Base-by-base conservation (phyloP, 53 echinoderm and acorn worm species). In the Temnopleurus reevesii region DNA sequence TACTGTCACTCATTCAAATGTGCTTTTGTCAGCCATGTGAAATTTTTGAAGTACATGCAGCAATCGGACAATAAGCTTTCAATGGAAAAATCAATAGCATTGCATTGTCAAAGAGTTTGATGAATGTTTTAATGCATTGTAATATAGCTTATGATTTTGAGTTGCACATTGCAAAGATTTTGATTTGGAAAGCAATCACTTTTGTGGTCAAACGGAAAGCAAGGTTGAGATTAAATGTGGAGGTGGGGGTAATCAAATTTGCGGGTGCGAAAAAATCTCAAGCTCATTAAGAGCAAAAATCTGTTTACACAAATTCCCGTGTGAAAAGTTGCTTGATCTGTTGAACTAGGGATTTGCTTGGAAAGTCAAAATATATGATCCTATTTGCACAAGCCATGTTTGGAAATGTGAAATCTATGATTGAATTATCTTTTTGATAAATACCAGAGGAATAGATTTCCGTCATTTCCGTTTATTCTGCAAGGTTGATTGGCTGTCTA, bases 401-500 rank as follows among this genome's bases (percentile, higher is more conserved):
- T n/a, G n/a, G n/a, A n/a, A n/a, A n/a, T n/a, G n/a, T n/a, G n/a
- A n/a, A n/a, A n/a, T n/a, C n/a, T n/a, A n/a, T n/a, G n/a, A n/a
- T n/a, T n/a, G n/a, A n/a, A n/a, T n/a, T n/a, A n/a, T n/a, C n/a
- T n/a, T n/a, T n/a, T n/a, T n/a, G n/a, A n/a, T n/a, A n/a, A n/a
- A n/a, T n/a, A n/a, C n/a, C n/a, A n/a, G n/a, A n/a, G n/a, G n/a
- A n/a, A n/a, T n/a, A n/a, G n/a, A n/a, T n/a, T n/a, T n/a, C n/a
- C n/a, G 71, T 36, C 71, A 71, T 71, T 41, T 71, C 8, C 36
- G 36, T 9, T 71, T 71, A 38, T 71, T 13, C 71, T 71, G 71
- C 71, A 71, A 71, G 41, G 36, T 71, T 71, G 36, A 71, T 71
- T 41, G 38, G 15, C 71, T 71, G 41, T 71, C 63, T 63, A 33